Evolutionary conservation across 2,888 invertebrate genomes (phyloP), one percentile per base, ranked within the genome.

Genomic region (Cheilosia variabilis): DNA sequence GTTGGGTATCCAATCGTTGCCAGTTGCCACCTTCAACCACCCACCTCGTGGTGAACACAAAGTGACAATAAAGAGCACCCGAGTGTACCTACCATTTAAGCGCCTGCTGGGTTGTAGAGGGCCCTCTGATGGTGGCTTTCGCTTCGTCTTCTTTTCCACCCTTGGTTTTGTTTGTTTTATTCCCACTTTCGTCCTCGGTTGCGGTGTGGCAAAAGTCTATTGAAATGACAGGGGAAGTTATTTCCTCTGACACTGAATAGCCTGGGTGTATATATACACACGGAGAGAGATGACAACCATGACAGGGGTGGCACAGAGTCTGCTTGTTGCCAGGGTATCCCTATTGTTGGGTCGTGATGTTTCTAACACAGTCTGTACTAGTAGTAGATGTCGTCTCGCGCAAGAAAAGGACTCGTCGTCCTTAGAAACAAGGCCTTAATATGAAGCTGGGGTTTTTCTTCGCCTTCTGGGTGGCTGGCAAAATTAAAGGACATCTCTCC

Each of bases 171-270:
- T 80, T 72, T 81, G 63, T 73, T 75, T 55, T 68, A 81, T 58
- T 83, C 47, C 45, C 63, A 22, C 55, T 41, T 60, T 58, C 37
- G 58, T 43, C 71, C 34, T 31, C 17, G 19, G 47, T 60, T 77
- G 65, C 72, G 55, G 60, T 68, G 47, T 73, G 37, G 75, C 69
- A 57, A 73, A 73, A 72, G 66, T 76, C 81, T 76, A 86, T 81
- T 81, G 71, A 81, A 81, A 81, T 81, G 81, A 86, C 81, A 86
- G 72, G 81, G 72, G 86, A 86, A 77, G 81, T 86, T 86, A 86
- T 86, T 86, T 77, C 71, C 77, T 62, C 72, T 86, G 81, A 86
- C 86, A 86, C 81, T 86, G 81, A 86, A 81, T 81, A 81, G 86
- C 81, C 57, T 68, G 55, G 71, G 66, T 71, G 69, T 75, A 13